Evolutionary conservation across 2,113 vertebrate genomes (phyloP).

Genomic region (Siphamia tubifer): DNA sequence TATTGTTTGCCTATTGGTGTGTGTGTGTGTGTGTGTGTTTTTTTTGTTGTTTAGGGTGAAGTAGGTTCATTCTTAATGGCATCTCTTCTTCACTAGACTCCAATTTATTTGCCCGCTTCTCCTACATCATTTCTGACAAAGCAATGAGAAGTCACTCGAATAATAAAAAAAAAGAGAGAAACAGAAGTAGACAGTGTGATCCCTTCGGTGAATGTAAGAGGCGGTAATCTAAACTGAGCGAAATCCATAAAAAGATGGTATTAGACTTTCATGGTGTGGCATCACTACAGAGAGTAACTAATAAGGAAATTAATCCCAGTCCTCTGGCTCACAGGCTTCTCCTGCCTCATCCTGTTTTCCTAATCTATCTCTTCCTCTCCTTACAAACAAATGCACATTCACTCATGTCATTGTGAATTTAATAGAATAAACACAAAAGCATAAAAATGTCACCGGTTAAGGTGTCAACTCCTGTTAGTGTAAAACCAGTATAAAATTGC

Average conservation of each 20-base stretch:
- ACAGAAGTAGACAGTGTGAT: conserved; percentile 15
- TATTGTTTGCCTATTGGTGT: conserved; percentile 25
- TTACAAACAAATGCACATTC: conserved; percentile 58
- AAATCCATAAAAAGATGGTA: conserved; percentile 62
- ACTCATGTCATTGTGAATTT: conserved; percentile 40
- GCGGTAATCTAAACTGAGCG: conserved; percentile 53
- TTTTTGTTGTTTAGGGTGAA: not conserved
- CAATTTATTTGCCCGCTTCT: conserved; percentile 32
- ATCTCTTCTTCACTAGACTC: conserved; percentile 9
- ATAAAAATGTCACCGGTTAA: conserved; percentile 40
- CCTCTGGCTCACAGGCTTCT: conserved; percentile 41
- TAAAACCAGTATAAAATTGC: conserved; percentile 27
- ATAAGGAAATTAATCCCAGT: conserved; percentile 59
- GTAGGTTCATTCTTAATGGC: conserved; percentile 9
- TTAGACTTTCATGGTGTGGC: conserved; percentile 43
- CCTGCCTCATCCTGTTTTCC: conserved; percentile 26
- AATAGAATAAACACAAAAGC: conserved; percentile 33
- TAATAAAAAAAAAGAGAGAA: not conserved
- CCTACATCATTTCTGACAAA: conserved; percentile 34
- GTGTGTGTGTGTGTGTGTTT: too few species aligned
- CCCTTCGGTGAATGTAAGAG: conserved; percentile 5
- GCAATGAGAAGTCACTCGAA: conserved; percentile 5
- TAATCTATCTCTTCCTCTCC: conserved; percentile 53
- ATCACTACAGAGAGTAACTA: conserved; percentile 53
- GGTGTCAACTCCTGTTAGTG: conserved; percentile 46